Base-by-base conservation (phyloP, 2,888 invertebrate genomes). In the Meteorus colon region DNA sequence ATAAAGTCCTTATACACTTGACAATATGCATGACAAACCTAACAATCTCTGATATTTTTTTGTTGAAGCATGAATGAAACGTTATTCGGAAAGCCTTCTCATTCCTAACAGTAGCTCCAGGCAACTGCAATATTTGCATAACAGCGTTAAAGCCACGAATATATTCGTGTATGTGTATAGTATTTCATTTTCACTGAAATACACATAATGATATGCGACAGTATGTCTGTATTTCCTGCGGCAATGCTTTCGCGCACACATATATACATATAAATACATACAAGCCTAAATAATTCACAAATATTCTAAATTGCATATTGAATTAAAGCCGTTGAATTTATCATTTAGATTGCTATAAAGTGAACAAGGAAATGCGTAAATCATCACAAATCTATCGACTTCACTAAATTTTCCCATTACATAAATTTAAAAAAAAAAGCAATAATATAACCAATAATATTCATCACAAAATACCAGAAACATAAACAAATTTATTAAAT, bases 231-330 rank as follows among this genome's bases (percentile, higher is more conserved):
- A 55, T 55, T 55, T 55, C 55, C 55, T 19, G 19, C 55, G 55
- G 55, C 55, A 24, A 65, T 19, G 67, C 19, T 73, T 65, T 60
- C 77, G 76, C 59, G 66, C 68, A 68, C 16, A 24, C 24, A 24
- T 24, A 19, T 24, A 60, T 67, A 37, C 65, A 41, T 76, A 34
- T 2, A 1, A 0, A 19, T 55, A 59, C 66, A 45, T 65, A 41
- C 75, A 77, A 75, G 79, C 81, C 79, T 82, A 80, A 82, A 82
- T 82, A 81, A 80, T 79, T 34, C 81, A 76, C 80, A 80, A 80
- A 79, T 82, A 82, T 67, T 45, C 55, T 55, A 55, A 55, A 19
- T 55, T 62, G 1, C 5, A 29, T 29, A 62, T 29, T 62, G 37
- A 37, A 34, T 37, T 66, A 41, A 41, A 45, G 8, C 12, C 41